phyloP scores from a whole-genome alignment of 1,140 invertebrate genomes.

The Ganaspis sp. region DNA sequence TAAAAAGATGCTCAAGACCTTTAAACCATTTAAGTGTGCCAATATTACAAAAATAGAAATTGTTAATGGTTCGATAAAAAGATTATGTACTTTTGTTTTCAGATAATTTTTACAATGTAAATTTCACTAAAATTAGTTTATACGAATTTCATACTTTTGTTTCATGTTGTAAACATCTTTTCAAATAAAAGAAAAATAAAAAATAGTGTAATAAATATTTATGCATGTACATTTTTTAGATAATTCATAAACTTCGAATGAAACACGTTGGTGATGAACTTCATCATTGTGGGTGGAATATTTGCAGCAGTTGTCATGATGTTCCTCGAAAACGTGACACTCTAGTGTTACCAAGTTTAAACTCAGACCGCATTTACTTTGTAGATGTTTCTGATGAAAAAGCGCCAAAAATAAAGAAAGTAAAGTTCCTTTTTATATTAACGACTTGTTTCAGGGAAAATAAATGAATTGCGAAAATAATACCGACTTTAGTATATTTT shows the following conservation, averaged over 20 bases:
- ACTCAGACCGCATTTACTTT: constrained; percentile 90
- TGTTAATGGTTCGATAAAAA: not conserved
- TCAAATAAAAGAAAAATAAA: not conserved
- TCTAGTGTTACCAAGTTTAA: constrained; percentile 89
- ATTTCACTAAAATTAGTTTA: no score
- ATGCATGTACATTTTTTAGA: constrained; percentile 77
- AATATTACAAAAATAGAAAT: not conserved
- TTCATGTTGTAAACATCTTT: no score
- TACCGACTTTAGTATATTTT: no score
- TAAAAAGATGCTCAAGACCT: not conserved
- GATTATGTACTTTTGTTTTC: no score
- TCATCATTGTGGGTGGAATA: constrained; percentile 97
- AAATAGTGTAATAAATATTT: constrained; percentile 1
- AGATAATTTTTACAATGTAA: no score
- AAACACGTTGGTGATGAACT: constrained; percentile 91
- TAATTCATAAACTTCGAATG: constrained; percentile 90
- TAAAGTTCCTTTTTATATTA: no score
- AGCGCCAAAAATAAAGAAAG: constrained; percentile 81
- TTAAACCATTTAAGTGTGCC: not conserved
- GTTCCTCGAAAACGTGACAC: constrained; percentile 82
- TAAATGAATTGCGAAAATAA: no score
- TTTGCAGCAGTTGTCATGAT: constrained; percentile 93
- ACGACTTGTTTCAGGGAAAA: no score
- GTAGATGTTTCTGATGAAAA: constrained; percentile 86
- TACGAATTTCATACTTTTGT: no score